Base-by-base conservation (phyloP, 2,888 invertebrate species). In the Embidobia sp. region DNA sequence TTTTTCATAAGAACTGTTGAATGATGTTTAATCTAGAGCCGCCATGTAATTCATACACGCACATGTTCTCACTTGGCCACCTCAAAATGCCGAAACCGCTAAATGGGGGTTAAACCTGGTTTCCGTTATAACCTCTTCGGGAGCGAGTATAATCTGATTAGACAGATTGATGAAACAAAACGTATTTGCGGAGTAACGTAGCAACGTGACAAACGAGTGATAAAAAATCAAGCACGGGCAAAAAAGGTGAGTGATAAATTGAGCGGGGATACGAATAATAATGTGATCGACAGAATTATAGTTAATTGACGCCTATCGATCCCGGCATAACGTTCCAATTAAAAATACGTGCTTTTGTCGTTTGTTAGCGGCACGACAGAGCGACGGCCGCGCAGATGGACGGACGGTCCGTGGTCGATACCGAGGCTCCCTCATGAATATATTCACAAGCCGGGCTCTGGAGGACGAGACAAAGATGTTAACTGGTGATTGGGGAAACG, bases 391-490 rank as follows among this genome's bases (percentile, higher is more conserved):
- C 66, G 70, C 67, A 61, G 64, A 72, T 74, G 75, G 77, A 79
- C 81, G 77, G 77, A 78, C 72, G 59, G 59, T 66, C 42, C 72
- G 55, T 74, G 82, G 79, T 85, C 85, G 84, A 84, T 85, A 82
- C 77, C 79, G 79, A 77, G 77, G 77, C 80, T 81, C 84, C 79
- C 85, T 86, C 87, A 87, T 87, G 87, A 87, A 87, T 87, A 86
- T 85, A 87, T 87, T 87, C 87, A 86, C 82, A 85, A 87, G 84
- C 81, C 73, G 73, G 79, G 72, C 79, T 81, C 80, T 79, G 80
- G 80, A 83, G 83, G 81, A 85, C 83, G 83, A 84, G 83, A 86
- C 86, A 84, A 86, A 86, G 86, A 86, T 86, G 86, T 86, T 86
- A 85, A 86, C 85, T 81, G 83, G 81, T 85, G 86, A 86, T 84